phyloP scores from a whole-genome alignment of 2,888 invertebrate genomes.

The Brenthis daphne region DNA sequence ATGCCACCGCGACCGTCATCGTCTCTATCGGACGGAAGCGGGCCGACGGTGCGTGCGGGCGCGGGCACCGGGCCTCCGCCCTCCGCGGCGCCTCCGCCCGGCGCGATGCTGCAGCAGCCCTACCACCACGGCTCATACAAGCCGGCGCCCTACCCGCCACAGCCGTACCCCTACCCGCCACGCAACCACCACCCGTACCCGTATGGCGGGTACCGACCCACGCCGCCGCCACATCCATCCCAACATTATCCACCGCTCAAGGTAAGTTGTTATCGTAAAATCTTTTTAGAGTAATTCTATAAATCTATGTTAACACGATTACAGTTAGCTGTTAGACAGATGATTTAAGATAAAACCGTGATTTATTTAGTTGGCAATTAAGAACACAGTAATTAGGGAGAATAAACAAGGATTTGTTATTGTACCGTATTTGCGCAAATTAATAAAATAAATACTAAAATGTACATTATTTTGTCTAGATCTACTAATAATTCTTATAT shows the following conservation, averaged over 20 bases:
- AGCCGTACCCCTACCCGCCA: constrained; percentile 73
- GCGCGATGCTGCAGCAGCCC: constrained; percentile 70
- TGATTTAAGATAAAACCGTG: too few relatives aligned
- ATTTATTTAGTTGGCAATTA: too few relatives aligned
- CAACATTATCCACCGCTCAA: constrained; percentile 71
- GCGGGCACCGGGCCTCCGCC: constrained; percentile 58
- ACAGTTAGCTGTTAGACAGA: too few relatives aligned
- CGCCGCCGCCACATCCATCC: constrained; percentile 72
- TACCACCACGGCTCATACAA: constrained; percentile 73
- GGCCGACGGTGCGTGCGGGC: constrained; percentile 61
- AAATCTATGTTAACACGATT: too few relatives aligned
- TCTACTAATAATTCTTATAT: too few relatives aligned
- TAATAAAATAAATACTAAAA: too few relatives aligned
- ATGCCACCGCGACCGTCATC: constrained; percentile 98
- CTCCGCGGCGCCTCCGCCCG: constrained; percentile 65
- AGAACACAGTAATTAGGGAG: too few relatives aligned
- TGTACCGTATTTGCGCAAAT: too few relatives aligned
- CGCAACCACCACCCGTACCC: constrained; percentile 78
- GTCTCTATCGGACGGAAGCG: constrained; percentile 84
- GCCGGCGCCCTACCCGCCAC: constrained; percentile 75
- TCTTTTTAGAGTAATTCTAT: background rate
- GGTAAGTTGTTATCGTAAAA: constrained; percentile 46
- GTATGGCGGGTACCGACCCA: constrained; percentile 69
- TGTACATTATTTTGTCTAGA: too few relatives aligned
- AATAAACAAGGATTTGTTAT: too few relatives aligned